phyloP scores from a whole-genome alignment of 2,888 invertebrate species.

The Cephus pygmeus region DNA sequence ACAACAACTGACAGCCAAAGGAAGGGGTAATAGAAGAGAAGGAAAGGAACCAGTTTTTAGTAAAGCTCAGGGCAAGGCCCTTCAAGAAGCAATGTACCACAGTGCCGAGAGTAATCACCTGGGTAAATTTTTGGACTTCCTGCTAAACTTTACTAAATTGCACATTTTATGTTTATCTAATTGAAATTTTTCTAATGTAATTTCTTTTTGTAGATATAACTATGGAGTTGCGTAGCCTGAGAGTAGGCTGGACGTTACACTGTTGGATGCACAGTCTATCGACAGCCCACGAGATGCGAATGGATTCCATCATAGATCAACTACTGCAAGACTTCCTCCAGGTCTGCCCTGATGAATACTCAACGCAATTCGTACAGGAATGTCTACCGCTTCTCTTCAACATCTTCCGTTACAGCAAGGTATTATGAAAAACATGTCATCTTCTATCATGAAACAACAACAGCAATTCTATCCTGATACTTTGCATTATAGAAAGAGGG shows the following conservation, averaged over 20 bases:
- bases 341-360: conserved; percentile 91
- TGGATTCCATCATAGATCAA: conserved; percentile 89
- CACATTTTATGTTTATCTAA: not conserved
- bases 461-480: not conserved
- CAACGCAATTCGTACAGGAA: conserved; percentile 89
- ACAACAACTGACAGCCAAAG: conserved; percentile 58
- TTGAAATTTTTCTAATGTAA: not conserved
- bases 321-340: conserved; percentile 89
- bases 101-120: conserved; percentile 92
- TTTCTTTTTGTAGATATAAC: conserved; percentile 77
- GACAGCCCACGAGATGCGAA: conserved; percentile 84
- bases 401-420: conserved; percentile 90
- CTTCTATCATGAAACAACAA: not conserved
- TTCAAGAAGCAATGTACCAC: conserved; percentile 95
- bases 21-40: conserved; percentile 57
- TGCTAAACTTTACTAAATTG: not conserved
- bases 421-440: conserved; percentile 54
- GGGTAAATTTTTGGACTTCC: conserved; percentile 66
- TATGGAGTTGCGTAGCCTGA: conserved; percentile 84
- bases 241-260: conserved; percentile 91
- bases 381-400: conserved; percentile 90
- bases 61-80: conserved; percentile 84
- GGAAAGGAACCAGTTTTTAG: conserved; percentile 69
- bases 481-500: conserved; percentile 79
- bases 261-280: conserved; percentile 92